These are phyloP conservation scores for Drosophila ohnishii DNA, from an alignment of 1,140 invertebrate species.

Conservation along the genomic window DNA sequence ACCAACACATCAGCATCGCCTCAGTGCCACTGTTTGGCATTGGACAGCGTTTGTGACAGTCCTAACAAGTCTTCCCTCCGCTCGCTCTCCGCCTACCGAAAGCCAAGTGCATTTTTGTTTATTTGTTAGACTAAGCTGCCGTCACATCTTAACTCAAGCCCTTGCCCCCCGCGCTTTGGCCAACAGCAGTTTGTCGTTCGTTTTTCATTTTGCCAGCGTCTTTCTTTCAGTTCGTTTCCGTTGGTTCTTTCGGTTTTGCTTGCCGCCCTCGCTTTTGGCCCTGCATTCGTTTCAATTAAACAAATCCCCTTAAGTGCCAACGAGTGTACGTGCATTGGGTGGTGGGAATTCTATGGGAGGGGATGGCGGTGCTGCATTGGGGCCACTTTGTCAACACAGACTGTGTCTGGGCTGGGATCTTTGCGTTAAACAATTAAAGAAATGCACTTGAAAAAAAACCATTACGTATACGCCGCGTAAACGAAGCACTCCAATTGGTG, in stretches of 20 bases:
- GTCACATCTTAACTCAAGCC: slow-evolving; percentile 34
- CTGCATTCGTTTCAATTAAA: slow-evolving; percentile 80
- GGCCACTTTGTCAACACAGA: slow-evolving; percentile 78
- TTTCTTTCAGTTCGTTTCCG: slow-evolving; percentile 48
- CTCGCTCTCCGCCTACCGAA: slow-evolving; percentile 2
- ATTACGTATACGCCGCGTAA: slow-evolving; percentile 66
- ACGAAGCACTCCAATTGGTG: slow-evolving; percentile 29
- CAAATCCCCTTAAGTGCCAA: slow-evolving; percentile 81
- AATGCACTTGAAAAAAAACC: slow-evolving; percentile 71
- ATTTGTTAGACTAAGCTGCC: slow-evolving; percentile 61
- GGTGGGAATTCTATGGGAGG: slow-evolving; percentile 1
- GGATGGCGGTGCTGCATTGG: slow-evolving; percentile 1
- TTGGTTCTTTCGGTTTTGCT: slow-evolving; percentile 38
- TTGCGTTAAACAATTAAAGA: slow-evolving; percentile 75
- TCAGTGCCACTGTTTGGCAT: slow-evolving; percentile 54
- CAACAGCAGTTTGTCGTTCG: slow-evolving; percentile 49
- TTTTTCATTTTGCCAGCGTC: slow-evolving; percentile 47
- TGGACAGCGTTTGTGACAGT: slow-evolving; percentile 55
- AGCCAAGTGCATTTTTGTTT: slow-evolving; percentile 69
- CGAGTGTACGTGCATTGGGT: slow-evolving; percentile 64
- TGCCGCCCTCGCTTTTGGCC: slow-evolving; percentile 45
- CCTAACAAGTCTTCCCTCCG: slow-evolving; percentile 31
- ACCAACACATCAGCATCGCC: slow-evolving; percentile 1
- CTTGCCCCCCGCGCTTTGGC: slow-evolving; percentile 1
- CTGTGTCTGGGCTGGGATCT: slow-evolving; percentile 44